phyloP scores from a whole-genome alignment of 2,797 vertebrate species.

The Microhierax caerulescens region DNA sequence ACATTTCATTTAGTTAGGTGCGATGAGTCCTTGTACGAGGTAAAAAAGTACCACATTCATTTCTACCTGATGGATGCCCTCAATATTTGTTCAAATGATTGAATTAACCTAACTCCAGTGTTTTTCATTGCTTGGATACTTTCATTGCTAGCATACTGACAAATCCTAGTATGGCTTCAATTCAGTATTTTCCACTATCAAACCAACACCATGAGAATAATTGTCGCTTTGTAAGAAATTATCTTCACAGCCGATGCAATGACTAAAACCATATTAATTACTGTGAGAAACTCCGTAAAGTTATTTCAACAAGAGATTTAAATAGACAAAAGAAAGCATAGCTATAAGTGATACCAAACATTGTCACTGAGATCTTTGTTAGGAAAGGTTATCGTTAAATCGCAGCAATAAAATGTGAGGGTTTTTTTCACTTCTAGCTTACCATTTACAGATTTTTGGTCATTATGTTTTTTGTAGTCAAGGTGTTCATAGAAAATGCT shows the following conservation, averaged over 20 bases:
- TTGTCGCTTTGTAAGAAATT: background rate
- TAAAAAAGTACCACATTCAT: background rate
- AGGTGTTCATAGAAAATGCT: background rate
- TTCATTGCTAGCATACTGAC: background rate
- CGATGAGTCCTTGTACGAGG: background rate
- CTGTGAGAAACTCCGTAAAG: background rate
- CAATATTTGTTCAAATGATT: background rate
- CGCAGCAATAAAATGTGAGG: rapidly evolving
- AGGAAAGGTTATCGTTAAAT: background rate
- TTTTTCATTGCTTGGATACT: background rate
- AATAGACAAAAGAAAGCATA: background rate
- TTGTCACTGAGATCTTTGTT: background rate
- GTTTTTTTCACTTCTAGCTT: too few species aligned
- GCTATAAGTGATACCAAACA: background rate
- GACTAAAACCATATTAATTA: background rate
- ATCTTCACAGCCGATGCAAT: background rate
- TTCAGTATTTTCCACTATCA: background rate
- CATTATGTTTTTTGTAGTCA: background rate
- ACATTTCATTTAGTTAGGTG: background rate
- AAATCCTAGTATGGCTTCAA: background rate
- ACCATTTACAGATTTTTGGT: background rate
- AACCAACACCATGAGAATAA: background rate
- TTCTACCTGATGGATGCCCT: background rate
- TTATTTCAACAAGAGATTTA: background rate
- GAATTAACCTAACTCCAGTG: background rate